Evolutionary conservation across 2,113 vertebrate genomes (phyloP).

Genomic region (Cyprinodon tularosa): DNA sequence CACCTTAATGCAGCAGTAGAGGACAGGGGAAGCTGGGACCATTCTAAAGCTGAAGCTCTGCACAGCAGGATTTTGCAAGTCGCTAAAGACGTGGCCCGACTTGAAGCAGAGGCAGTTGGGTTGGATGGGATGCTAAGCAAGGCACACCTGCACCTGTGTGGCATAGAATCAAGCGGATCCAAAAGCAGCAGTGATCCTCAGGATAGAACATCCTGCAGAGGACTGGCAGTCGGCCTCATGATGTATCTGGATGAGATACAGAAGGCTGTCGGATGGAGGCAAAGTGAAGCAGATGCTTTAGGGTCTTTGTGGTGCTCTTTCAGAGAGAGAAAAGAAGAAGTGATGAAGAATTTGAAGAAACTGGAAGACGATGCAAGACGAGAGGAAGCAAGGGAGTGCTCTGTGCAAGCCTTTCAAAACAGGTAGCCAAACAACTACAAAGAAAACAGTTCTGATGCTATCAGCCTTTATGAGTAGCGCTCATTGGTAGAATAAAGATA

Average conservation of each 20-base stretch:
- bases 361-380: constrained; percentile 83
- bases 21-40: constrained; percentile 85
- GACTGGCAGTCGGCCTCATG: constrained; percentile 79
- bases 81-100: constrained; percentile 76
- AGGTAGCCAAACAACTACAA: constrained; percentile 70
- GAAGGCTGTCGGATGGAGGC: constrained; percentile 89
- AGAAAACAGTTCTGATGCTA: background rate
- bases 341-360: constrained; percentile 87
- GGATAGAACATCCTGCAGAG: constrained; percentile 87
- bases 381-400: constrained; percentile 83
- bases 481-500: background rate
- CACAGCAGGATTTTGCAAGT: constrained; percentile 77
- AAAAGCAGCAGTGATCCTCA: constrained; percentile 27
- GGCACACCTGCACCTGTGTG: constrained; percentile 87
- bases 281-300: constrained; percentile 91
- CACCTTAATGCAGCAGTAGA: constrained; percentile 83
- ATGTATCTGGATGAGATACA: constrained; percentile 86
- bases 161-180: constrained; percentile 43
- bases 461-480: background rate
- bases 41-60: constrained; percentile 82
- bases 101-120: constrained; percentile 83
- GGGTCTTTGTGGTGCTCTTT: constrained; percentile 83
- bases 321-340: constrained; percentile 83
- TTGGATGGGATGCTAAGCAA: constrained; percentile 87
- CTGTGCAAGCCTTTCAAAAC: constrained; percentile 87